Base-by-base conservation (phyloP, 2,113 vertebrate genomes). In the Guaruba guarouba region DNA sequence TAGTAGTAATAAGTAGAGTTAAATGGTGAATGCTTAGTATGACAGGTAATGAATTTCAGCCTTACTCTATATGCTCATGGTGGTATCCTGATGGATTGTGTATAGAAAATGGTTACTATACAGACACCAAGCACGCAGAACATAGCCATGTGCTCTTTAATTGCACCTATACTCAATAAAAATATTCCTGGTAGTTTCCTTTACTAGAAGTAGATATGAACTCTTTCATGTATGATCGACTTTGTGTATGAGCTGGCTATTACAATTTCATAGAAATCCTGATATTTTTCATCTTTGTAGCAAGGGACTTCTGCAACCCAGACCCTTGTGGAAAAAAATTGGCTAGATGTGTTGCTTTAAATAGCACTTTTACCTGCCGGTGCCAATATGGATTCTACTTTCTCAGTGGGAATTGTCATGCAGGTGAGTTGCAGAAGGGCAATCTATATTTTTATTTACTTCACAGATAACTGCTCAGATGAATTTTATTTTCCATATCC, bases 381-480 rank as follows among this genome's bases (percentile, higher is more conserved):
- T 98, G 98, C 46, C 0, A 0, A 0, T 93, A 97, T 43, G 97
- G 96, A 9, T 94, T 57, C 46, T 98, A 97, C 80, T 97, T 97
- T 11, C 6, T 1, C 0, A 0, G 9, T 1, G 0, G 8, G 0
- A 10, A 1, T 9, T 98, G 98, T 59, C 0, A 8, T 3, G 17
- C 0, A 96, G 98, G 98, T 98, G 84, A 97, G 98, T 93, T 89
- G 10, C 48, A 84, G 33, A 77, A 86, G 10, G 23, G 7, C 46
- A 64, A 62, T 51, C 23, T 64, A 1, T 63, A n/a, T 61, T 82
- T 88, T 74, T 24, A n/a, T 9, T 41, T 62, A n/a, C 48, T 55
- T 77, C 28, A 31, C 18, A 19, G 25, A 29, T 59, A 91, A 28
- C 41, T 49, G 25, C 39, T 67, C 25, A 10, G n/a, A 39, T 84